phyloP scores from a whole-genome alignment of 2,888 invertebrate species.

The Horisme vitalbata region DNA sequence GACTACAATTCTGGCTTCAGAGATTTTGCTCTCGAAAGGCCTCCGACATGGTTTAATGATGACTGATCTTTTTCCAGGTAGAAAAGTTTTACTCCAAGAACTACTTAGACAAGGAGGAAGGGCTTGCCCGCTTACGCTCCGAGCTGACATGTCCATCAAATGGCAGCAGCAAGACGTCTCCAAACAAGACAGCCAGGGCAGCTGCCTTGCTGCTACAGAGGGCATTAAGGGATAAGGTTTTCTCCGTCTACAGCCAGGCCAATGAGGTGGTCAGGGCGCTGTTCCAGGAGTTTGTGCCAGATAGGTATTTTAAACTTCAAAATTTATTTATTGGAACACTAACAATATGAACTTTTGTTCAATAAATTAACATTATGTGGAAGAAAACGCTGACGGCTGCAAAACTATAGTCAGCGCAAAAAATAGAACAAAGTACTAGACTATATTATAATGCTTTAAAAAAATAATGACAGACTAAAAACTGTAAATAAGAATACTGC shows the following conservation, averaged over 20 bases:
- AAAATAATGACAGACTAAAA: too few relatives aligned
- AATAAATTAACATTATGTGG: too few relatives aligned
- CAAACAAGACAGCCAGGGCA: conserved; percentile 92
- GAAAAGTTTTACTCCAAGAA: conserved; percentile 96
- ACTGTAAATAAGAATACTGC: too few relatives aligned
- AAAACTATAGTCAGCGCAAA: too few relatives aligned
- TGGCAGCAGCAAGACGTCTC: conserved; percentile 74
- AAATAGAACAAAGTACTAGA: too few relatives aligned
- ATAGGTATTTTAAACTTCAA: conserved; percentile 79
- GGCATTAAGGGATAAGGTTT: conserved; percentile 93
- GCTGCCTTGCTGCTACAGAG: conserved; percentile 91
- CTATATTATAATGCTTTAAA: too few relatives aligned
- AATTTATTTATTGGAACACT: too few relatives aligned
- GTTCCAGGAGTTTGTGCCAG: conserved; percentile 92
- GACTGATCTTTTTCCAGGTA: conserved; percentile 78
- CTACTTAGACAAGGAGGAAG: conserved; percentile 94
- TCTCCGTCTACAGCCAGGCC: conserved; percentile 92
- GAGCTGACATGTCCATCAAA: conserved; percentile 69
- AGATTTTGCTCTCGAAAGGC: too few relatives aligned
- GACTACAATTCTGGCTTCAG: too few relatives aligned
- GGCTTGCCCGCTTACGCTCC: conserved; percentile 85
- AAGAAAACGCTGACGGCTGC: too few relatives aligned
- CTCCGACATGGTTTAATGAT: background rate
- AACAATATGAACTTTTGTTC: too few relatives aligned
- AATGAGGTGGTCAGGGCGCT: conserved; percentile 91